Evolutionary conservation across 2,797 vertebrate genomes (phyloP), one percentile per base, ranked within the genome.

Genomic region (Salmo trutta): DNA sequence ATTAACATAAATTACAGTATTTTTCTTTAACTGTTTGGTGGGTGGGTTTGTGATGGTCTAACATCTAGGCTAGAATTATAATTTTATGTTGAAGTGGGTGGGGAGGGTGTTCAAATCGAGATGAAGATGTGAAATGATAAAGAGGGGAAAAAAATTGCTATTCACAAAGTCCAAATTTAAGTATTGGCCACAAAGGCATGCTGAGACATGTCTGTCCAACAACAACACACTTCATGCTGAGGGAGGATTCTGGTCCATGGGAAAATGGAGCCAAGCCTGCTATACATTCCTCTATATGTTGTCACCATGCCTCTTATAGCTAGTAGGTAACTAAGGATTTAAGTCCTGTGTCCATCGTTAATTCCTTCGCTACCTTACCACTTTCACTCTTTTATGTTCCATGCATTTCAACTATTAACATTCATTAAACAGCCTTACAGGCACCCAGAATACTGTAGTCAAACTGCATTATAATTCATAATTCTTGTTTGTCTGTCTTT

Each of bases 401-500:
- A 62, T 62, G 8, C 7, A 62, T 24, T 62, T 12, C 21, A 21
- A 21, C 21, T 64, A 24, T 64, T 27, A 64, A 12, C 53, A 33
- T 12, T 71, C 6, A 27, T 19, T 10, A 8, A 64, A 64, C 59
- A 2, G 59, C 21, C 2, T 24, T 21, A 62, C 3, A 24, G n/a
- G 54, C 54, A 59, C 6, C n/a, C 56, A 59, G 56, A 59, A 59
- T 8, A 59, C 6, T 59, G 8, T 21, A 8, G 6, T 10, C 21
- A 27, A 27, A 27, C 3, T 64, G 59, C 7, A 64, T 24, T 47
- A 14, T 47, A 47, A 47, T 47, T 41, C 41, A 2, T 70, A 1
- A 10, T 17, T 17, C 41, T 47, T 47, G 41, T 69, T 53, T 69
- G 16, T 88, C 73, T 88, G 5, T 67, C 69, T 65, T 4, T 90